A percentile compares a stretch with the other conserved stretches of the same genome.
Conservation (phyloP, 1,140 invertebrate genomes). For the Macrotrachela quadricornifera region DNA sequence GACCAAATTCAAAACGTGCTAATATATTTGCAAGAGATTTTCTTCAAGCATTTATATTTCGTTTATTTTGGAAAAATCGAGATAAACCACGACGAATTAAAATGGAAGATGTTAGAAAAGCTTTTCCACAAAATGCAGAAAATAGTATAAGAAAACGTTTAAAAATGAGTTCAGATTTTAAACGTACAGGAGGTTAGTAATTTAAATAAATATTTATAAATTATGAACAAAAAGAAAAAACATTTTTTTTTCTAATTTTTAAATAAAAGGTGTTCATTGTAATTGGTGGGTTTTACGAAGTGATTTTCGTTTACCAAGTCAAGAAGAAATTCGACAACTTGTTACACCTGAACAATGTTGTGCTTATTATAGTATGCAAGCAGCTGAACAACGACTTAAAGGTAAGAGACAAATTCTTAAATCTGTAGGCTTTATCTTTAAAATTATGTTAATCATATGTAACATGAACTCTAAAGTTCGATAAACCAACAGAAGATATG, state of each 20-base stretch:
- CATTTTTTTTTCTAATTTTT: background rate
- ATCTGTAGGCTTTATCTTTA: no score
- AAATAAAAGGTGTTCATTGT: background rate
- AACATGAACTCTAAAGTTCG: no score
- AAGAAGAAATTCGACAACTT: slow-evolving; percentile 93
- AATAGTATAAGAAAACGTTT: slow-evolving; percentile 85
- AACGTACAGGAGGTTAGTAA: slow-evolving; percentile 45
- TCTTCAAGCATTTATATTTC: slow-evolving; percentile 84
- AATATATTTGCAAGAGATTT: slow-evolving; percentile 97
- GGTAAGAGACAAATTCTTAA: no score
- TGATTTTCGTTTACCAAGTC: slow-evolving; percentile 80
- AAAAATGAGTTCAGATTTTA: slow-evolving; percentile 93
- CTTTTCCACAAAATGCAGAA: slow-evolving; percentile 86
- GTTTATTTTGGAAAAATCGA: slow-evolving; percentile 84
- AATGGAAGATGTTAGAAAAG: slow-evolving; percentile 96
- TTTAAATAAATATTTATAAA: no score
- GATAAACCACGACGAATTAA: slow-evolving; percentile 51
- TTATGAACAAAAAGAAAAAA: no score
- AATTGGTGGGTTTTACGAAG: slow-evolving; percentile 95
- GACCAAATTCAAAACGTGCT: slow-evolving; percentile 90
- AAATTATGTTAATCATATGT: no score
- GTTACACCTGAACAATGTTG: slow-evolving; percentile 96
- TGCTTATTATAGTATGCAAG: slow-evolving; percentile 89
- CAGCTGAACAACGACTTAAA: slow-evolving; percentile 74
- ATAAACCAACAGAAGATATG: no score